Percentiles rank a stretch among this genome's conserved stretches.
Conservation (phyloP, 2,888 invertebrate genomes). For the Apamea crenata region DNA sequence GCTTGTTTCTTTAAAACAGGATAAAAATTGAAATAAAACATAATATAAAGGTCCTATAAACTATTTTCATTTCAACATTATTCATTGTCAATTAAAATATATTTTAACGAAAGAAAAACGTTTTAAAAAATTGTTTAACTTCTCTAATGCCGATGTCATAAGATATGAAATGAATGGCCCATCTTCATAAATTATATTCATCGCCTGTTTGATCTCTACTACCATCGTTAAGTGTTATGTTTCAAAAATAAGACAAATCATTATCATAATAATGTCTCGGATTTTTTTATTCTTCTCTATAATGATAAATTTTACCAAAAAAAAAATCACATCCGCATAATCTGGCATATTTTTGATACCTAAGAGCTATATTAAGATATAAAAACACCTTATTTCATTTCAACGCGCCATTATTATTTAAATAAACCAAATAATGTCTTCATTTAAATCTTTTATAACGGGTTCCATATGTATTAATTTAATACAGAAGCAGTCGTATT, state of each 20-base stretch:
- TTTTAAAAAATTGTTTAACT: too few species aligned
- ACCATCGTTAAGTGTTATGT: conserved; percentile 27
- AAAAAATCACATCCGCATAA: not conserved
- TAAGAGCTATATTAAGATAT: not conserved
- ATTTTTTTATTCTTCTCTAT: not conserved
- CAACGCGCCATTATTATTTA: not conserved
- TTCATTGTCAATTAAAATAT: conserved; percentile 2
- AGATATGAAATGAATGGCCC: conserved; percentile 43
- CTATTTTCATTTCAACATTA: not conserved
- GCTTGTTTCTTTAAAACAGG: not conserved
- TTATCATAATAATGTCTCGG: not conserved
- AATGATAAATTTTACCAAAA: accelerated
- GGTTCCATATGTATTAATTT: not conserved
- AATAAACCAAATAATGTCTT: not conserved
- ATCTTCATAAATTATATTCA: conserved; percentile 37
- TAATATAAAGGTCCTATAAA: not conserved
- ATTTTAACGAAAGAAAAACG: conserved; percentile 2
- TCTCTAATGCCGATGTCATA: conserved; percentile 33
- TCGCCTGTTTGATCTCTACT: conserved; percentile 31
- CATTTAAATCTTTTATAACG: not conserved
- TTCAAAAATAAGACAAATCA: conserved; percentile 29
- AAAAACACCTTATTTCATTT: not conserved
- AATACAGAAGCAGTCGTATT: conserved; percentile 14
- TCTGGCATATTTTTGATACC: not conserved
- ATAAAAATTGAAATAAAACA: too few species aligned